Percentiles rank a stretch among this genome's conserved stretches.
Evolutionary conservation across 2,797 vertebrate species (phyloP).

Genomic region (Atherinosoma microstoma): DNA sequence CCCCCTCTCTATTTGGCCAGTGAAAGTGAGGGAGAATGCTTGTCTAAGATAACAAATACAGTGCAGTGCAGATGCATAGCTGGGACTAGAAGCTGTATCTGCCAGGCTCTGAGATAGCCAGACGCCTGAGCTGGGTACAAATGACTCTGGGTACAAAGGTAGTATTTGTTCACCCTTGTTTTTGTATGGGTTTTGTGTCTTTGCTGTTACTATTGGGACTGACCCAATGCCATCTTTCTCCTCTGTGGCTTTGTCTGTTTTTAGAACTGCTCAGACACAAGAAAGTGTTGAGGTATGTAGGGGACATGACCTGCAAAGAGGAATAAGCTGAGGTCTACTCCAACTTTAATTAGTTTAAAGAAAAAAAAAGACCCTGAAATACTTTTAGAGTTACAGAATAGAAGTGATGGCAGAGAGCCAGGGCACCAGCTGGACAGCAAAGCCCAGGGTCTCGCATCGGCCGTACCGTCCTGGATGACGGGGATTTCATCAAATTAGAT

Average conservation of each 20-base stretch:
- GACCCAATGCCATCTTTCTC: slow-evolving; percentile 52
- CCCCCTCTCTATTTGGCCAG: slow-evolving; percentile 76
- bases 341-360: slow-evolving; percentile 16
- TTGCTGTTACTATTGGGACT: slow-evolving; percentile 63
- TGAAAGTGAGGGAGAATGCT: slow-evolving; percentile 76
- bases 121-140: slow-evolving; percentile 75
- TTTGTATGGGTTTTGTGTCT: slow-evolving; percentile 73
- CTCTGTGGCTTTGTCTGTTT: slow-evolving; percentile 30
- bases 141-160: slow-evolving; percentile 80
- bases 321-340: slow-evolving; percentile 32
- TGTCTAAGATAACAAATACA: slow-evolving; percentile 81
- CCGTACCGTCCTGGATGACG: slow-evolving; percentile 22
- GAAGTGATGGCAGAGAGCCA: slow-evolving; percentile 46
- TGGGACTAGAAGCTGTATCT: slow-evolving; percentile 66
- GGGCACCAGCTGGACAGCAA: slow-evolving; percentile 55
- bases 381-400: slow-evolving; percentile 38
- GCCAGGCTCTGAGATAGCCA: slow-evolving; percentile 62
- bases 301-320: slow-evolving; percentile 38
- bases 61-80: slow-evolving; percentile 71
- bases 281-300: slow-evolving; percentile 40
- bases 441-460: slow-evolving; percentile 33
- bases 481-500: slow-evolving; percentile 49
- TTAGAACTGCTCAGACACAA: slow-evolving; percentile 20
- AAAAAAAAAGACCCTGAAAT: slow-evolving; percentile 24
- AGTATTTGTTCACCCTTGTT: slow-evolving; percentile 78